Conservation (phyloP, 1,140 invertebrate genomes). For the Kradibia gibbosae region DNA sequence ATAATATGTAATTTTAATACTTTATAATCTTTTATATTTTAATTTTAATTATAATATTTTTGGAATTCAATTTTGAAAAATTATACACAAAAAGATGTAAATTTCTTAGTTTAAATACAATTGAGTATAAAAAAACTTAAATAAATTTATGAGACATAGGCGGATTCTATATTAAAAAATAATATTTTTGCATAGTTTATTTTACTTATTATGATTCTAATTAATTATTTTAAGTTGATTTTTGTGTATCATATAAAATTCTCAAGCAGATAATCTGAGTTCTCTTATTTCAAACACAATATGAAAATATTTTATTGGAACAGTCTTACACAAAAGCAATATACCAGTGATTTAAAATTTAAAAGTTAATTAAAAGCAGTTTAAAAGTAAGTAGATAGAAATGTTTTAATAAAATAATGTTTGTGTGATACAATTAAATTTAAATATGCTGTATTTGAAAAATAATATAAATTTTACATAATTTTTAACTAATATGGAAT, state of each 20-base stretch:
- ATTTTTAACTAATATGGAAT: not conserved
- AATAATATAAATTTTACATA: not conserved
- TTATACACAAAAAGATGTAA: no score
- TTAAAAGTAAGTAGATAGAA: not conserved
- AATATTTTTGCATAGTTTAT: not conserved
- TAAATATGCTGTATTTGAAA: not conserved
- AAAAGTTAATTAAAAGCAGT: constrained; percentile 15
- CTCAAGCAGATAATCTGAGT: not conserved
- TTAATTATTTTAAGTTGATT: not conserved
- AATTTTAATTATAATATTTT: no score
- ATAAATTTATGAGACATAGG: no score
- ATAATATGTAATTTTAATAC: no score
- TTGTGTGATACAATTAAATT: not conserved
- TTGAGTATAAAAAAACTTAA: no score
- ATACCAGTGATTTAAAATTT: constrained; percentile 10
- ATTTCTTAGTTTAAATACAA: no score
- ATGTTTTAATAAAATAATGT: constrained; percentile 1
- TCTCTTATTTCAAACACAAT: not conserved
- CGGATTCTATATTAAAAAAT: no score
- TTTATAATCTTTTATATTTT: no score
- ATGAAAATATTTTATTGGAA: constrained; percentile 14
- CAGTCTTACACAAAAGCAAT: not conserved
- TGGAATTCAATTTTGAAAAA: no score
- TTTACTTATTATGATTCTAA: not conserved
- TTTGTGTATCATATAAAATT: not conserved